These are phyloP conservation scores for Pristionchus pacificus DNA, from an alignment of 1,140 invertebrate species.

Conservation along the genomic window DNA sequence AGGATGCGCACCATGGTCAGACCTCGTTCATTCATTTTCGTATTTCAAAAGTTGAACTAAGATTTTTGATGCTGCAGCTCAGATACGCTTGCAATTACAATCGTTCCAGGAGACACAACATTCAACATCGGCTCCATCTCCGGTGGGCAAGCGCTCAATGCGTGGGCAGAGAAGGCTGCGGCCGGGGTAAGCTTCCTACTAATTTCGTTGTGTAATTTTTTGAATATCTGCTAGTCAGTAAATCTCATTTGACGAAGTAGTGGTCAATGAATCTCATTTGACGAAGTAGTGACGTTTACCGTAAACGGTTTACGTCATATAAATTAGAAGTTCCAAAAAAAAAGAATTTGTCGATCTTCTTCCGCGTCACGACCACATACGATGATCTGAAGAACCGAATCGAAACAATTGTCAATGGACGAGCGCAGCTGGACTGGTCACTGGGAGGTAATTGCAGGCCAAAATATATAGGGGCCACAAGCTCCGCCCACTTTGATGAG, in stretches of 20 bases:
- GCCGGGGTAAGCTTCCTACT: constrained; percentile 18
- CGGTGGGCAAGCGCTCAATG: constrained; percentile 46
- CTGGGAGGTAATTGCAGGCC: constrained; percentile 1
- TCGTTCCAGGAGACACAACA: constrained; percentile 36
- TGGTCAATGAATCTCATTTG: no score
- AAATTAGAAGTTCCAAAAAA: no score
- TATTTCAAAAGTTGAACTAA: no score
- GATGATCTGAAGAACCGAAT: constrained; percentile 29
- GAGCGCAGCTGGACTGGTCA: neutral
- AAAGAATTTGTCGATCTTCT: constrained; percentile 25
- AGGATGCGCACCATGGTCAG: constrained; percentile 14
- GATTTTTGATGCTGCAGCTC: no score
- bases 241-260: no score
- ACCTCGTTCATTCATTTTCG: neutral
- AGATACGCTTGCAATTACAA: no score
- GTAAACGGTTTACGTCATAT: no score
- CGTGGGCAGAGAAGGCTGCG: constrained; percentile 38
- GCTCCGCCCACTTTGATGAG: no score
- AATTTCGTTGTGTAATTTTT: no score
- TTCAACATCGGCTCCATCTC: constrained; percentile 44
- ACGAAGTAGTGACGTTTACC: no score
- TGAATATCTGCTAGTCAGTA: no score
- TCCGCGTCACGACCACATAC: constrained; percentile 38
- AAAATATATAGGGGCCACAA: no score
- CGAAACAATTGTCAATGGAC: constrained; percentile 20